phyloP scores from a whole-genome alignment of 2,888 invertebrate genomes.

The Pyrrhosoma nymphula region DNA sequence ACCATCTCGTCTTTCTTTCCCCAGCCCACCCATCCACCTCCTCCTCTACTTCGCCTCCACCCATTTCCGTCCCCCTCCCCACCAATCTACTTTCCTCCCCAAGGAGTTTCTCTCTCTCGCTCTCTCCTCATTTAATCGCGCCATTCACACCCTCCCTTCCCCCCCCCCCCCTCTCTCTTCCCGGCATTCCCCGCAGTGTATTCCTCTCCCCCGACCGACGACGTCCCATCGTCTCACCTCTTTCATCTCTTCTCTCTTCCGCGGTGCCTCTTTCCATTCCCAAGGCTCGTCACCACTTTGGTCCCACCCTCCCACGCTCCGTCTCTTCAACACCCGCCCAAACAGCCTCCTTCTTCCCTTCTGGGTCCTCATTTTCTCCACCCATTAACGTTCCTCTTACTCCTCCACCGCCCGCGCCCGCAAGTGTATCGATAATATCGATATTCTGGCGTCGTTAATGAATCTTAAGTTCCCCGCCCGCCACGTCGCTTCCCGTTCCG shows the following conservation, averaged over 20 bases:
- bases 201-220: neutral
- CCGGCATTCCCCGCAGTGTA: neutral
- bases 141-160: neutral
- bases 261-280: neutral
- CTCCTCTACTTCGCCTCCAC: no score
- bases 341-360: neutral
- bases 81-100: constrained; percentile 6
- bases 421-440: neutral
- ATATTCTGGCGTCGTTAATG: constrained; percentile 16
- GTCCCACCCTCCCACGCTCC: neutral
- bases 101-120: neutral
- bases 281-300: neutral
- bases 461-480: neutral
- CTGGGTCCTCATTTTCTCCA: neutral
- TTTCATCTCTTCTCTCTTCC: neutral
- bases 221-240: neutral
- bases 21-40: neutral
- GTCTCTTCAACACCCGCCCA: neutral
- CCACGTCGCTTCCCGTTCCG: neutral
- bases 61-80: neutral
- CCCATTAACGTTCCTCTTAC: neutral
- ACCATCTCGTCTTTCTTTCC: neutral
- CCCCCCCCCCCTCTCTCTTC: neutral
- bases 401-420: neutral
- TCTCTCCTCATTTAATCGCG: constrained; percentile 5